These are phyloP conservation scores for Cyclina sinensis DNA, from an alignment of 1,140 invertebrate genomes.

Conservation along the genomic window DNA sequence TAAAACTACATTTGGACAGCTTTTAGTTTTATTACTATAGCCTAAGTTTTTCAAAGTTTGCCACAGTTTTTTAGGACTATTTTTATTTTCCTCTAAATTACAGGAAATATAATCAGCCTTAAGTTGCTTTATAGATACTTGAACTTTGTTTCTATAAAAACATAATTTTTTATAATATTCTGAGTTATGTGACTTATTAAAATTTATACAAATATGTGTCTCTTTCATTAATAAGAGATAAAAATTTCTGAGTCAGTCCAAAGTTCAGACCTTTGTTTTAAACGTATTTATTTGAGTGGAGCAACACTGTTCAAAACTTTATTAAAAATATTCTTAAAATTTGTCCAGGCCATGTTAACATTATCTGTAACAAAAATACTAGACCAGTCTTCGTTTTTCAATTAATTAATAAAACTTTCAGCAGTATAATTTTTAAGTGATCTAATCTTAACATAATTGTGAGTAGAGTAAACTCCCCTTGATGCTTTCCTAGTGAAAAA, in stretches of 20 bases:
- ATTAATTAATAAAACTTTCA: conserved; percentile 29
- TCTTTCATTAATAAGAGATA: no score
- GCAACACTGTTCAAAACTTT: conserved; percentile 52
- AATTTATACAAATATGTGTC: no score
- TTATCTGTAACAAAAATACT: neutral
- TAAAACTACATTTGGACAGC: no score
- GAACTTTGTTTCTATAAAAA: no score
- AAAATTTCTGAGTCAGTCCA: conserved; percentile 54
- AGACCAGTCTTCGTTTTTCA: conserved; percentile 20
- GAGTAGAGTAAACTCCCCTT: neutral
- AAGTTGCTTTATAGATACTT: no score
- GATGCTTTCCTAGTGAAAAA: conserved; percentile 58
- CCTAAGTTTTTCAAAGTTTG: no score
- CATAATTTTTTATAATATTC: no score
- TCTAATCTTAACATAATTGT: conserved; percentile 43
- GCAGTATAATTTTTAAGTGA: conserved; percentile 41
- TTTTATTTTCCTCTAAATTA: no score
- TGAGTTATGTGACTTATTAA: no score
- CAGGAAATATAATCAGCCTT: no score
- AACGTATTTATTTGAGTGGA: conserved; percentile 40
- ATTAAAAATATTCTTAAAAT: conserved; percentile 47
- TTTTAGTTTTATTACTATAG: no score
- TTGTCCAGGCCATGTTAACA: conserved; percentile 35
- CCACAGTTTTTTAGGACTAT: no score
- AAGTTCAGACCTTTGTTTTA: conserved; percentile 47